Base-by-base conservation (phyloP, 2,113 vertebrate genomes). In the Pseudorhombus dupliciocellatus region DNA sequence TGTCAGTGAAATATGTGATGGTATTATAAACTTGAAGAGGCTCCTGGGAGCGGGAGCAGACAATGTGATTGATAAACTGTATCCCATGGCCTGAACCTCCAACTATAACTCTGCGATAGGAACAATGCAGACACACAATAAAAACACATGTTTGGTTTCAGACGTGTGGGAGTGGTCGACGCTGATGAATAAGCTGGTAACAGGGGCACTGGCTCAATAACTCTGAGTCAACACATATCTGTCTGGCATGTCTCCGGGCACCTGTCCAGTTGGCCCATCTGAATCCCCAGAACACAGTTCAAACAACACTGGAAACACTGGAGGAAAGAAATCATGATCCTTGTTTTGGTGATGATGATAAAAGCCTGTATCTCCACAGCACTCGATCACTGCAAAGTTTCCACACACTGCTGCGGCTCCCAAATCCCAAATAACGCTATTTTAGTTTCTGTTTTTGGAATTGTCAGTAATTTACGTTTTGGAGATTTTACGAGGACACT, bases 1-100 rank as follows among this genome's bases (percentile, higher is more conserved):
- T 87, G 78, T 80, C 88, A 82, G 82, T 71, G 53, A 82, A 88
- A 77, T 80, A 87, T 80, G 66, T 70, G 81, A 77, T 73, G 69
- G 69, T 72, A 73, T 75, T 84, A 85, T 54, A 75, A 81, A 75
- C 51, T 78, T 65, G 34, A 81, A 71, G 74, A 56, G 51, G 46
- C 77, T 75, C 74, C 66, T 37, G 77, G 72, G 85, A 86, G 66
- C 63, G 31, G 54, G 52, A 62, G 68, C 15, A 73, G 63, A 70
- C 28, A 21, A 75, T 20, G 69, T 57, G 53, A 77, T 82, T 84
- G 68, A 79, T 72, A 78, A 78, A 82, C 46, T 70, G 34, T 37
- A 58, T 63, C 69, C 72, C 42, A 77, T 75, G 63, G 77, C 74
- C 79, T 77, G 61, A 73, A 68, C 55, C 25, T 48, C 59, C 80